Percentiles rank a stretch among this genome's conserved stretches.
Conservation (phyloP, 2,113 vertebrate genomes). For the Pomatorhinus ruficollis region DNA sequence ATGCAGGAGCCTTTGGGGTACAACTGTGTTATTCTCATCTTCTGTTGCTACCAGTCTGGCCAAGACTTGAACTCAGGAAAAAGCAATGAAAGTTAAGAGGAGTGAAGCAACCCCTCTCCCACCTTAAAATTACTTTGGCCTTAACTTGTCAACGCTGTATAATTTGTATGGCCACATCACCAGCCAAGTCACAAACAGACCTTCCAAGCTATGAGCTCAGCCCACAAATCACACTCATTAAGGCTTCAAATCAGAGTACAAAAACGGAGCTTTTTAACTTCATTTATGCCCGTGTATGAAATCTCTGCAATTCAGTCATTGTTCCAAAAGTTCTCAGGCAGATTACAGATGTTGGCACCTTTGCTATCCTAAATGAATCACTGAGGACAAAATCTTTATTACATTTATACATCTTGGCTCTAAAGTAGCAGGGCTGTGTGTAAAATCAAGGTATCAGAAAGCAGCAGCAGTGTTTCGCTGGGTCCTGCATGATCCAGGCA, state of each 20-base stretch:
- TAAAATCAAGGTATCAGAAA: not conserved
- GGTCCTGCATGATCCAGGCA: not conserved
- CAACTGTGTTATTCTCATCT: not conserved
- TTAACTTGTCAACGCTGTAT: not conserved
- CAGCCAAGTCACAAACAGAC: slow-evolving; percentile 4
- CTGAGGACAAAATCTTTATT: not conserved
- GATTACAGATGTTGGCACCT: slow-evolving; percentile 20
- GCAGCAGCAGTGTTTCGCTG: not conserved
- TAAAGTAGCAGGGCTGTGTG: not conserved
- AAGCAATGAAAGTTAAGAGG: not conserved
- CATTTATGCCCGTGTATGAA: not conserved
- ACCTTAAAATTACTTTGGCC: not conserved
- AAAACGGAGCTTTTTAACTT: not conserved
- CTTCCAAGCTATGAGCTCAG: slow-evolving; percentile 51
- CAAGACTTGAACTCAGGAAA: slow-evolving; percentile 11
- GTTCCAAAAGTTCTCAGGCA: not conserved
- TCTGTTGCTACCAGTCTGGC: not conserved
- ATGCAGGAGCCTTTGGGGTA: slow-evolving; percentile 32
- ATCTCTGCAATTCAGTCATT: not conserved
- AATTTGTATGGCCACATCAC: not conserved
- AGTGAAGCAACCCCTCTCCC: not conserved
- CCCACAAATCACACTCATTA: slow-evolving; percentile 32
- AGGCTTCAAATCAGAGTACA: not conserved
- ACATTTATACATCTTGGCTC: not conserved
- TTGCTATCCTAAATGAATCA: not conserved